These are phyloP conservation scores for Pandemis heparana DNA, from an alignment of 2,888 invertebrate genomes.

Conservation along the genomic window DNA sequence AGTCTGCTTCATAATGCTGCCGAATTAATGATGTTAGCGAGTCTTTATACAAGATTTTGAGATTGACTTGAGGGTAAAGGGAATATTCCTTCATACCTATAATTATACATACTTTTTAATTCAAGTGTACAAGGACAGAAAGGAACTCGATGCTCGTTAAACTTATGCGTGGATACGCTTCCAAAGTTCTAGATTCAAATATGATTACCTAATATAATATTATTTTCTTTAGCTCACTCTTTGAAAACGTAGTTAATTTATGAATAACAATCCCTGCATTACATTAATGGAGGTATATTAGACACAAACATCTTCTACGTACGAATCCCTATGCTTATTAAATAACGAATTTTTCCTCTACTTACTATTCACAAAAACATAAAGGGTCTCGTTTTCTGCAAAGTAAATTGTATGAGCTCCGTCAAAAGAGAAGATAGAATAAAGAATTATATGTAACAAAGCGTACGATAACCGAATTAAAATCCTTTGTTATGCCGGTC, in stretches of 20 bases:
- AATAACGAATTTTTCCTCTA: slow-evolving; percentile 44
- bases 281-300: slow-evolving; percentile 16
- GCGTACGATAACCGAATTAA: slow-evolving; percentile 76
- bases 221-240: not conserved
- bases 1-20: slow-evolving; percentile 73
- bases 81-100: slow-evolving; percentile 58
- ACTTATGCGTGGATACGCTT: no score
- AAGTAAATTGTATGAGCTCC: slow-evolving; percentile 67
- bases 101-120: not conserved
- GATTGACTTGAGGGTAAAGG: slow-evolving; percentile 69
- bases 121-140: not conserved
- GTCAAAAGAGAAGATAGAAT: slow-evolving; percentile 68
- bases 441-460: slow-evolving; percentile 75
- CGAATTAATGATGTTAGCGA: slow-evolving; percentile 79
- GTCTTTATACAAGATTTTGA: slow-evolving; percentile 74
- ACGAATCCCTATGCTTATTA: slow-evolving; percentile 28
- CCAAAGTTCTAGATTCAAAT: no score
- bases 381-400: slow-evolving; percentile 65
- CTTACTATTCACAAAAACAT: slow-evolving; percentile 63
- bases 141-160: not conserved
- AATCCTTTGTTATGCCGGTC: slow-evolving; percentile 72
- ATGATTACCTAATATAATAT: no score
- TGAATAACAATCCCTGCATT: not conserved
- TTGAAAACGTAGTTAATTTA: not conserved
- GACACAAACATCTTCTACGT: slow-evolving; percentile 2